Evolutionary conservation across 2,113 vertebrate species (phyloP).

Genomic region (Petaurus breviceps): DNA sequence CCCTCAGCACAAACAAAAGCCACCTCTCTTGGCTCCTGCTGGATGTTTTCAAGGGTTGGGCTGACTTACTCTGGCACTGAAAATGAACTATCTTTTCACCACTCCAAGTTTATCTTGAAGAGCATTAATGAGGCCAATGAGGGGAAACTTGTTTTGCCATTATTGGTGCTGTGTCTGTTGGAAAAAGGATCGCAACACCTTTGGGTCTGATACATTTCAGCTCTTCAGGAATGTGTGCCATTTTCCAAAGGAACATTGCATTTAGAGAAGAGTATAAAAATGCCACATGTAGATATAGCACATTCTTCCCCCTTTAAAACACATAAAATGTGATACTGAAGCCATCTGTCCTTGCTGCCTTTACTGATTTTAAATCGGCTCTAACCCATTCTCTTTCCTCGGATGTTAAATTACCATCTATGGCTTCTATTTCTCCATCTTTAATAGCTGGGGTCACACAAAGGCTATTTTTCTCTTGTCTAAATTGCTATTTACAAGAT

Average conservation of each 20-base stretch:
- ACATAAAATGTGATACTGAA: slow-evolving; percentile 67
- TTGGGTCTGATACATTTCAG: neutral
- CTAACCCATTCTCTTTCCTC: slow-evolving; percentile 47
- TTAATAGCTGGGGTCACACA: slow-evolving; percentile 46
- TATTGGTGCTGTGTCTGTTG: neutral
- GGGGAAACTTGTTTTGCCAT: neutral
- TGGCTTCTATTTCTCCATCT: slow-evolving; percentile 31
- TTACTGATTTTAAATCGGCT: slow-evolving; percentile 65
- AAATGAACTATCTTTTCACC: slow-evolving; percentile 2
- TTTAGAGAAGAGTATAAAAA: slow-evolving; percentile 71
- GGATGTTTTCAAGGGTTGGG: neutral
- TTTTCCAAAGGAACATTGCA: slow-evolving; percentile 39
- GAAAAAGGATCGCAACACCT: slow-evolving; percentile 48
- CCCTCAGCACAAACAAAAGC: neutral
- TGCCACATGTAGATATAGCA: slow-evolving; percentile 55
- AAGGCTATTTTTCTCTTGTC: slow-evolving; percentile 55
- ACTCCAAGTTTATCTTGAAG: slow-evolving; percentile 24
- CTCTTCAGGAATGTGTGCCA: slow-evolving; percentile 1
- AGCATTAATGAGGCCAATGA: neutral
- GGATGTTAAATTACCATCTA: slow-evolving; percentile 65
- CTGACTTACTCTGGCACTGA: slow-evolving; percentile 32
- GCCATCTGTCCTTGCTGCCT: slow-evolving; percentile 64
- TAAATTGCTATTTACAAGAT: slow-evolving; percentile 64
- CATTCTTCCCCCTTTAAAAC: slow-evolving; percentile 63
- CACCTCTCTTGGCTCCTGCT: neutral